These are phyloP conservation scores for Pectinophora gossypiella DNA, from an alignment of 1,140 invertebrate genomes.

Conservation along the genomic window DNA sequence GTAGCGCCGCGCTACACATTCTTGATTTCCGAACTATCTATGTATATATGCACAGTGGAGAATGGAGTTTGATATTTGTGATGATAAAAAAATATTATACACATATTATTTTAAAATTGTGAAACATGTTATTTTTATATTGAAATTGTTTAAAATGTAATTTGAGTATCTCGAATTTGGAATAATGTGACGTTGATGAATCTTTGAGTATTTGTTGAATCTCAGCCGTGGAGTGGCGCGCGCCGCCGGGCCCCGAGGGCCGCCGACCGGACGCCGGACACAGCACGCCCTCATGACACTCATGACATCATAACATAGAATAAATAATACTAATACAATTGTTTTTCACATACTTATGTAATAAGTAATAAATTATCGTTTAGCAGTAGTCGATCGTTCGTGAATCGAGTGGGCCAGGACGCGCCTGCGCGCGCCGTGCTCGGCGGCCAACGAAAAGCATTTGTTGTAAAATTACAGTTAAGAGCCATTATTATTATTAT, in stretches of 20 bases:
- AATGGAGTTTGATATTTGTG: constrained; percentile 52
- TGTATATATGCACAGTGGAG: constrained; percentile 69
- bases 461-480: constrained; percentile 71
- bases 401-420: constrained; percentile 32
- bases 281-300: constrained; percentile 29
- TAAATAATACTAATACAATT: constrained; percentile 55
- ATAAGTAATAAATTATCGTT: constrained; percentile 60
- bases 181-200: constrained; percentile 24
- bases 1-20: constrained; percentile 6
- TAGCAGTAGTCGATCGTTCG: constrained; percentile 49
- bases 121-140: constrained; percentile 65
- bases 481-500: constrained; percentile 68
- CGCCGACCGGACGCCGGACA: constrained; percentile 12
- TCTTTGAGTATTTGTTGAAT: constrained; percentile 21
- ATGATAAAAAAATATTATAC: constrained; percentile 49
- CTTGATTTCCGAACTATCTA: constrained; percentile 41
- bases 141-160: constrained; percentile 44
- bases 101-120: constrained; percentile 47
- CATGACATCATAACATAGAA: constrained; percentile 43
- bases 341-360: constrained; percentile 65
- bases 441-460: constrained; percentile 69
- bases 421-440: constrained; percentile 43
- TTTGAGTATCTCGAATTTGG: constrained; percentile 33
- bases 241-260: constrained; percentile 9
- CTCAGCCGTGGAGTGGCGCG: constrained; percentile 16